Conservation (phyloP, 2,888 invertebrate genomes). For the Thecophora atra region DNA sequence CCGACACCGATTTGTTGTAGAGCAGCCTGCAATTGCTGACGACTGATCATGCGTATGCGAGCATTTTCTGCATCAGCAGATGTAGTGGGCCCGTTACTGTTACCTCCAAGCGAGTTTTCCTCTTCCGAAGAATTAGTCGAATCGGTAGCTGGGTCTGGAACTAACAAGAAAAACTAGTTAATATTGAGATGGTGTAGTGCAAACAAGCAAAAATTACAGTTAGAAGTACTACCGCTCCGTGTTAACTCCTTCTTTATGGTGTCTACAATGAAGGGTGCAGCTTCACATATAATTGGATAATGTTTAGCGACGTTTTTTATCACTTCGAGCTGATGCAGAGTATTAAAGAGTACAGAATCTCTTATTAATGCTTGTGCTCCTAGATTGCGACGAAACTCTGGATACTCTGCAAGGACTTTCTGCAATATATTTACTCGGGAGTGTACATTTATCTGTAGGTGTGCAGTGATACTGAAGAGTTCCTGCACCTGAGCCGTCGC, state of each 20-base stretch:
- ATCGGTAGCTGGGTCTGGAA: slow-evolving; percentile 62
- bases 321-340: slow-evolving; percentile 73
- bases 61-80: slow-evolving; percentile 56
- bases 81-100: slow-evolving; percentile 54
- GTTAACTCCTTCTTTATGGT: slow-evolving; percentile 63
- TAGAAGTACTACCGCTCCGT: slow-evolving; percentile 55
- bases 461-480: slow-evolving; percentile 61
- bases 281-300: slow-evolving; percentile 76
- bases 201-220: slow-evolving; percentile 43
- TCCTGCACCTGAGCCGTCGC: slow-evolving; percentile 50
- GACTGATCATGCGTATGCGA: slow-evolving; percentile 63
- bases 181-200: background rate
- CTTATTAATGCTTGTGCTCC: slow-evolving; percentile 77
- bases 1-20: slow-evolving; percentile 47
- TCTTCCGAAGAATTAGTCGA: slow-evolving; percentile 65
- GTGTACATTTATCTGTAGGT: slow-evolving; percentile 65
- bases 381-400: slow-evolving; percentile 75
- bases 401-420: slow-evolving; percentile 74
- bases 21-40: slow-evolving; percentile 63
- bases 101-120: slow-evolving; percentile 59
- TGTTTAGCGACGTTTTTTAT: slow-evolving; percentile 72
- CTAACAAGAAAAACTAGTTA: slow-evolving; percentile 40
- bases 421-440: slow-evolving; percentile 69
- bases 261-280: slow-evolving; percentile 68
- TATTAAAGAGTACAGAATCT: slow-evolving; percentile 76